Conservation (phyloP, 2,113 vertebrate species). For the Blennius ocellaris region DNA sequence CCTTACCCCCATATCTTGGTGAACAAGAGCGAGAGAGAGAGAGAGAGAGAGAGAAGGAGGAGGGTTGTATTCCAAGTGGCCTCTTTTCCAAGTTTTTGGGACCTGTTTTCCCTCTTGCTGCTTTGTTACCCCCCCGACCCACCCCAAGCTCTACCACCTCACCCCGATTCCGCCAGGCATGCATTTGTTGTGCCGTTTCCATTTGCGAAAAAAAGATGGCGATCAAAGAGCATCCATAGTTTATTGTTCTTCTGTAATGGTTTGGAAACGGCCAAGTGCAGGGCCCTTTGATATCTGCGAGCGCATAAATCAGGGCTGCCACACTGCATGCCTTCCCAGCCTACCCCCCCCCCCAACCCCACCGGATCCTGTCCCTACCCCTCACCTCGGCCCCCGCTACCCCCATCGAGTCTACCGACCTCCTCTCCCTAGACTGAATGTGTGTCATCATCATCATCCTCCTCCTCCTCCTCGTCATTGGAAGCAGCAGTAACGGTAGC, state of each 20-base stretch:
- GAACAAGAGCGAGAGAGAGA: conserved; percentile 4
- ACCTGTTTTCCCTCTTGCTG: conserved; percentile 60
- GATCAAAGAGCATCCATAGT: conserved; percentile 75
- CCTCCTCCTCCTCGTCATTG: background rate
- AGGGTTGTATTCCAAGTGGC: conserved; percentile 44
- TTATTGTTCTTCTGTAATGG: conserved; percentile 84
- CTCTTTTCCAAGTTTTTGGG: conserved; percentile 60
- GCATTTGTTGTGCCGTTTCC: conserved; percentile 69
- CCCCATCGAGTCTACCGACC: conserved; percentile 23
- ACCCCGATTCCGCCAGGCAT: conserved; percentile 58
- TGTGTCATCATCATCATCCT: conserved; percentile 51
- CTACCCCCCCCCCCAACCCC: conserved; percentile 25
- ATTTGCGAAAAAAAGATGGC: conserved; percentile 49
- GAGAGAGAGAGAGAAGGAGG: background rate
- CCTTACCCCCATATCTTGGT: conserved; percentile 59
- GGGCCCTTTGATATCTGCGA: conserved; percentile 76
- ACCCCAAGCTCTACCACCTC: conserved; percentile 44
- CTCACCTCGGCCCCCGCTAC: conserved; percentile 41
- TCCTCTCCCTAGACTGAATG: conserved; percentile 44
- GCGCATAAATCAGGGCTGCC: conserved; percentile 75
- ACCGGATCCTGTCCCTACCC: conserved; percentile 43
- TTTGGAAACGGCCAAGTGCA: conserved; percentile 81
- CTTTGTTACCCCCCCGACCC: conserved; percentile 28
- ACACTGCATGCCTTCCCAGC: conserved; percentile 55
- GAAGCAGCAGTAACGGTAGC: conserved; percentile 30